Conservation (phyloP, 2,888 invertebrate genomes). For the Cephus spinipes region DNA sequence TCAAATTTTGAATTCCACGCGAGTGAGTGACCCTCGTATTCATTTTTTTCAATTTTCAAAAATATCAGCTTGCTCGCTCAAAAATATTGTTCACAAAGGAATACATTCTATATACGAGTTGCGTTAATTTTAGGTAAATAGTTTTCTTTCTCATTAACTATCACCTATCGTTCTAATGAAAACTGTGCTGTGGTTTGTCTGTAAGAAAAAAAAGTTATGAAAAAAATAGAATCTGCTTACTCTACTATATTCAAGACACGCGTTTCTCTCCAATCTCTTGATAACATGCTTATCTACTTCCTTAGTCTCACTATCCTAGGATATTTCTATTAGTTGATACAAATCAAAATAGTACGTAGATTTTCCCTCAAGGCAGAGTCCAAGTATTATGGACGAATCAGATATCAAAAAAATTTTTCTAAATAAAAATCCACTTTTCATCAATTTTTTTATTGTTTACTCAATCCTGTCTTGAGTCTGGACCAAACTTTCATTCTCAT, state of each 20-base stretch:
- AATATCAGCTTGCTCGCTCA: neutral
- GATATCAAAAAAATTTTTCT: neutral
- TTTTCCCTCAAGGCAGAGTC: neutral
- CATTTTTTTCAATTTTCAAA: neutral
- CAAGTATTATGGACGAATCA: neutral
- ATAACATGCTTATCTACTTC: neutral
- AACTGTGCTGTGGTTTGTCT: neutral
- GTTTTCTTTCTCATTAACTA: neutral
- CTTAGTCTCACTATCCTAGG: neutral
- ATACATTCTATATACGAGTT: neutral
- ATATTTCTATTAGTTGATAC: neutral
- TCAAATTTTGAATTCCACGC: neutral
- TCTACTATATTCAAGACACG: neutral
- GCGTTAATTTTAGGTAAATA: neutral
- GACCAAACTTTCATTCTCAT: neutral
- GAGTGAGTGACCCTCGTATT: neutral
- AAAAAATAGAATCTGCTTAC: neutral
- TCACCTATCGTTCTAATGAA: neutral
- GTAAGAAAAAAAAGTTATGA: neutral
- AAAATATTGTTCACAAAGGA: neutral
- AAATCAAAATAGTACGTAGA: neutral
- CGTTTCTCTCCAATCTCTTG: neutral
- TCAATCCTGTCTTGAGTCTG: neutral
- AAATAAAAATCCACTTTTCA: neutral
- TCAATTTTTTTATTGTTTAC: neutral